Evolutionary conservation across 2,113 vertebrate species (phyloP), one percentile per base, ranked within the genome.

Genomic region (Atherinomorus stipes): DNA sequence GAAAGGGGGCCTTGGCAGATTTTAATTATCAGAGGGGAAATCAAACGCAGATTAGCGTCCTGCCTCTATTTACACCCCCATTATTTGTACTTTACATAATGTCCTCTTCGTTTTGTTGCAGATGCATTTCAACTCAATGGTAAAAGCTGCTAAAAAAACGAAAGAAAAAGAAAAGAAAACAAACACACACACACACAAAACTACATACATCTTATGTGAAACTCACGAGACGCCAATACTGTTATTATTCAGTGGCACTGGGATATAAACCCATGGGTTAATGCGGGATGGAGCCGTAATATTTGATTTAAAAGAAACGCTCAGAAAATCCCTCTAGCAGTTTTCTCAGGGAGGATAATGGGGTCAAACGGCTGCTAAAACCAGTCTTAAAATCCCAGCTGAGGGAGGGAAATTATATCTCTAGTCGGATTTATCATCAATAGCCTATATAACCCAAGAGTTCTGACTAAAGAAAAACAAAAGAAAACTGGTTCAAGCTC

Each of bases 281-380:
- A 10, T 22, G n/a, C 9, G 21, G 13, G 11, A 56, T 26, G 37
- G 42, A 63, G 2, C 31, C 10, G 0, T 7, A 4, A 53, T 52
- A 8, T 59, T 64, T 37, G 28, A 18, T 1, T 63, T 4, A 31
- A 31, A 31, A 34, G 26, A 45, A 38, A 38, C 28, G n/a, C 34
- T 16, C 31, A 45, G 45, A 22, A 49, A 77, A 60, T 28, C 62
- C 61, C 71, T 47, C 26, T 34, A 72, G 66, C 49, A 65, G 28
- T 65, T 52, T 52, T 6, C 8, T 34, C 31, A 34, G 31, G 3
- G 31, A 9, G 31, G 31, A 34, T 34, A 52, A 52, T 19, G 2
- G 38, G 16, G 68, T 73, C 68, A 85, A 73, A 62, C 71, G 50
- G 68, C 4, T 16, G 18, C 0, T 22, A 16, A 44, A 44, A 44